A percentile compares a stretch with the other conserved stretches of the same genome.
Evolutionary conservation across 2,113 vertebrate species (phyloP).

Genomic region (Hassar affinis): DNA sequence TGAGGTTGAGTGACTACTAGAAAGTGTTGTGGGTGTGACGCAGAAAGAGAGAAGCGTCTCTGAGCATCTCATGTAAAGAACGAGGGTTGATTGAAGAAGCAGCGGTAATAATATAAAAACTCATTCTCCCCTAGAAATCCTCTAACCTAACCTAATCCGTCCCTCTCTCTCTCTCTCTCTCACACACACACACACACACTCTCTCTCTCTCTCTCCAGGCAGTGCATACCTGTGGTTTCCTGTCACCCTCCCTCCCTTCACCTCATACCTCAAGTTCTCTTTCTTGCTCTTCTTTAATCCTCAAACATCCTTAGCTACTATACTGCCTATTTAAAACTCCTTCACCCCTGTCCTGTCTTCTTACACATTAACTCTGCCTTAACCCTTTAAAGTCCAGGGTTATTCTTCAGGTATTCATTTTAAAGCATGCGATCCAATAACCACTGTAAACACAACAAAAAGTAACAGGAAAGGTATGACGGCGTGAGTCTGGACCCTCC

Average conservation of each 20-base stretch:
- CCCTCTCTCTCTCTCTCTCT: constrained; percentile 34
- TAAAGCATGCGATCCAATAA: not conserved
- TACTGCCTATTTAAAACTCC: not conserved
- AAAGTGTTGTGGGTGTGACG: not conserved
- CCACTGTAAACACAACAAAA: not conserved
- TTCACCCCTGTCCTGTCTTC: not conserved
- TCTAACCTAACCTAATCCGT: constrained; percentile 59
- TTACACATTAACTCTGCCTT: not conserved
- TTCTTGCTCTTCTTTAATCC: not conserved
- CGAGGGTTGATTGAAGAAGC: not conserved
- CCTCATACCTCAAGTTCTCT: constrained; percentile 49
- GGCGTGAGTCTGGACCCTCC: not conserved
- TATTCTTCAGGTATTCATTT: not conserved
- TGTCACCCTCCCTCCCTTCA: constrained; percentile 54
- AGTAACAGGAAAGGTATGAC: not conserved
- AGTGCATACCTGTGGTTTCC: constrained; percentile 78
- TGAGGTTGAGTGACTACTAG: constrained; percentile 55
- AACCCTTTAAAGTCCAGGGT: not conserved
- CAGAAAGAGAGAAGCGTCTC: not conserved
- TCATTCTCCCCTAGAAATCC: constrained; percentile 2
- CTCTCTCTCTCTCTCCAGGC: constrained; percentile 52
- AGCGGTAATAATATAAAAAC: not conserved
- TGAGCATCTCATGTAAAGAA: not conserved
- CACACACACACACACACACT: constrained; percentile 48
- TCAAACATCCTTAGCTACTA: not conserved